phyloP scores from a whole-genome alignment of 2,113 vertebrate genomes.

The Scomber scombrus region DNA sequence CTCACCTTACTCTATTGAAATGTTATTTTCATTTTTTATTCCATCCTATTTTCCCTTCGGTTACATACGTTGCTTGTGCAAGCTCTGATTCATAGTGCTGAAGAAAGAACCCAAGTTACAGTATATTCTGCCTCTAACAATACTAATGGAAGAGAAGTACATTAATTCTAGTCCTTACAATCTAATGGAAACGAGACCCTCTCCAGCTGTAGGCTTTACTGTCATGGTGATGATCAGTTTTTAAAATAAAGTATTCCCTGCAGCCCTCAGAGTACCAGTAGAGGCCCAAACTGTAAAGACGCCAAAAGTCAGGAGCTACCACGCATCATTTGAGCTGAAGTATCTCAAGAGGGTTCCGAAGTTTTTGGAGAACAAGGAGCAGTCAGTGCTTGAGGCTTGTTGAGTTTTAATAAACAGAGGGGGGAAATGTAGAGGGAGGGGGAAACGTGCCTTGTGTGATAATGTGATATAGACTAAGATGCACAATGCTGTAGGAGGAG shows the following conservation, averaged over 20 bases:
- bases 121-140: conserved; percentile 44
- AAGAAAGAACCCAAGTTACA: conserved; percentile 8
- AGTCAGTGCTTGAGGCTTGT: neutral
- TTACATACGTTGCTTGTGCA: conserved; percentile 5
- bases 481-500: conserved; percentile 15
- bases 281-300: conserved; percentile 7
- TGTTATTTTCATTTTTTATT: conserved; percentile 31
- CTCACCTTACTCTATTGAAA: neutral
- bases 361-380: neutral
- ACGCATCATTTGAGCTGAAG: neutral
- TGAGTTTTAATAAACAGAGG: neutral
- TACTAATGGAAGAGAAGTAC: conserved; percentile 39
- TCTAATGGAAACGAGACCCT: neutral
- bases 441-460: conserved; percentile 57
- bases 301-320: neutral
- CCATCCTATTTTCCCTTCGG: conserved; percentile 17
- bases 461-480: conserved; percentile 1
- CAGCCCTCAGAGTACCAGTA: neutral
- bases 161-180: conserved; percentile 12
- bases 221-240: neutral
- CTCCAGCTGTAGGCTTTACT: neutral
- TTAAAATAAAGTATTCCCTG: neutral
- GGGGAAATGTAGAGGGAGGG: neutral
- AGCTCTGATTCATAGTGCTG: conserved; percentile 1
- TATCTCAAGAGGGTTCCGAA: neutral